Evolutionary conservation across 1,140 invertebrate genomes (phyloP), one percentile per base, ranked within the genome.

Genomic region (Drosophila tsacasi): DNA sequence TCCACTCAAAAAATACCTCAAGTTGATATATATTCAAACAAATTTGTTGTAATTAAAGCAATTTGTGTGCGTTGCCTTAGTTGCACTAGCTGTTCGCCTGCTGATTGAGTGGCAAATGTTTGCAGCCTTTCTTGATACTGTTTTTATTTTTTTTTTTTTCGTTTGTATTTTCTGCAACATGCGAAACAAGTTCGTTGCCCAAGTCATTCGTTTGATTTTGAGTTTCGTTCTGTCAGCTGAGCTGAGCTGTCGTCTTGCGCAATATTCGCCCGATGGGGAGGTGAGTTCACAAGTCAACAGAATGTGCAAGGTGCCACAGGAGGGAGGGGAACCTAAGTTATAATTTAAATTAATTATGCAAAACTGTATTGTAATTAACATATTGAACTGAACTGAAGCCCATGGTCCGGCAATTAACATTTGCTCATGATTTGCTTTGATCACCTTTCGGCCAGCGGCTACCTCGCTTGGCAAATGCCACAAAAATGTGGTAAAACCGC

Each of bases 41-140:
- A 91, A 89, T 89, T 91, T 89, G 77, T 91, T 89, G 86, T 77
- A 85, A 89, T 89, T 89, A 90, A 89, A 90, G 81, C 78, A 90
- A 90, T 89, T 89, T 89, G 87, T 85, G 85, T 89, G 84, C 85
- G 84, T 89, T 87, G 85, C 62, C 25, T 58, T 58, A 25, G 76
- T 19, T 49, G 62, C 42, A 64, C 64, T 79, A 59, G 75, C 52
- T 87, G 64, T 50, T 77, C 39, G 61, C 54, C 54, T n/a, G 83
- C 80, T 89, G 84, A 89, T 89, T 89, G 81, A 90, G 86, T 90
- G 85, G 81, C 69, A 90, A 89, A 84, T 85, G 83, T 85, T 78
- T 68, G 55, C 68, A 74, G 71, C 67, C 57, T 72, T 72, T 59
- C 68, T 58, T 7, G 27, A 42, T 39, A 15, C 37, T 76, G n/a